Evolutionary conservation across 1,140 invertebrate genomes (phyloP).

Genomic region (Trinorchestia longiramus): DNA sequence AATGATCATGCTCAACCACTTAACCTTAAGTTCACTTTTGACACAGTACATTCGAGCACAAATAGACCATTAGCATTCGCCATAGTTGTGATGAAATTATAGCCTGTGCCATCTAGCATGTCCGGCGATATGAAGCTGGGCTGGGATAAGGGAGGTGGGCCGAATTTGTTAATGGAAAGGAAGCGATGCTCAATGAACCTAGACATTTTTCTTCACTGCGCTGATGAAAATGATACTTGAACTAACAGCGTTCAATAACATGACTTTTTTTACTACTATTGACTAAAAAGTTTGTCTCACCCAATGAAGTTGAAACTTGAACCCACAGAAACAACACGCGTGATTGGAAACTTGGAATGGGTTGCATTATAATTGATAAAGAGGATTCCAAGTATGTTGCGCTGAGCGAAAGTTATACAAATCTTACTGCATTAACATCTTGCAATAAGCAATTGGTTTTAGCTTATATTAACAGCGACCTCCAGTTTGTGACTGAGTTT

Average conservation of each 20-base stretch:
- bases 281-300: background rate
- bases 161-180: background rate
- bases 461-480: background rate
- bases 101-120: background rate
- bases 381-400: background rate
- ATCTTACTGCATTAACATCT: too few species aligned
- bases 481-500: background rate
- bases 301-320: background rate
- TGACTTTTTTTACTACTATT: background rate
- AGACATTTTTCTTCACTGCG: background rate
- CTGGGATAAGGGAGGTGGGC: background rate
- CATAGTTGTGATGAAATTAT: background rate
- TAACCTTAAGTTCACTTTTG: background rate
- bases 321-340: background rate
- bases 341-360: background rate
- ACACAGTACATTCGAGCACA: background rate
- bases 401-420: background rate
- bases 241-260: background rate
- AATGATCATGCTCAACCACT: background rate
- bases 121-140: background rate
- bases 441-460: too few species aligned
- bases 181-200: background rate
- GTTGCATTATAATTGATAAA: background rate
- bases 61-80: constrained; percentile 54
- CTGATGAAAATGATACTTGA: background rate